phyloP scores from a whole-genome alignment of 2,888 invertebrate species.

The Drosophila limbata region DNA sequence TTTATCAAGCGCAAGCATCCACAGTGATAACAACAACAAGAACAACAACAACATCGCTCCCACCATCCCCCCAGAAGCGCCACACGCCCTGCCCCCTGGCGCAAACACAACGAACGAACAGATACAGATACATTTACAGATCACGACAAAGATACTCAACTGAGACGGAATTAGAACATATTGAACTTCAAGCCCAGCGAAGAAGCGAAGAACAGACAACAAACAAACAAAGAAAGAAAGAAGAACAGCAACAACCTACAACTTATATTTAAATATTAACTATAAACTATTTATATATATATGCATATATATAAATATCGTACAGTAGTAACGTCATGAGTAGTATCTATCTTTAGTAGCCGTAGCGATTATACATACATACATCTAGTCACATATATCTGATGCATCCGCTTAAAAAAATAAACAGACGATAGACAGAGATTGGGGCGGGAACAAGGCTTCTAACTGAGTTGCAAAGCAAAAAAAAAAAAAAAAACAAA shows the following conservation, averaged over 20 bases:
- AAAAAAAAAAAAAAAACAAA: constrained; percentile 25
- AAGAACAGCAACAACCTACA: constrained; percentile 47
- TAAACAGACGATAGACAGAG: constrained; percentile 9
- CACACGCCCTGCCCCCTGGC: constrained; percentile 12
- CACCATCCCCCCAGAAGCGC: constrained; percentile 54
- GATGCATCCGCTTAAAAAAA: constrained; percentile 64
- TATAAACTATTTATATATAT: constrained; percentile 43
- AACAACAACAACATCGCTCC: constrained; percentile 50
- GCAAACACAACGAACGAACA: constrained; percentile 24
- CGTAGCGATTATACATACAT: constrained; percentile 61
- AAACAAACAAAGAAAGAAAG: constrained; percentile 19
- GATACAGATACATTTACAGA: constrained; percentile 1
- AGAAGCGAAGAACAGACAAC: constrained; percentile 53
- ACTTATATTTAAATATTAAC: constrained; percentile 56
- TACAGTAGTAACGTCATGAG: constrained; percentile 8
- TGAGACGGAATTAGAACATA: constrained; percentile 22
- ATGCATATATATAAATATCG: constrained; percentile 22
- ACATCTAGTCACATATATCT: constrained; percentile 74
- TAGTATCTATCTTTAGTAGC: constrained; percentile 47
- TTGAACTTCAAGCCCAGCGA: constrained; percentile 74
- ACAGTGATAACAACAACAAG: constrained; percentile 31
- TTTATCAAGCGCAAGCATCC: constrained; percentile 79
- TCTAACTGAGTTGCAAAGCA: constrained; percentile 76
- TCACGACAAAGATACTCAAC: constrained; percentile 18
- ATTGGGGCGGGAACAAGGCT: constrained; percentile 32